phyloP scores from a whole-genome alignment of 2,888 invertebrate genomes.

The Heliconius aoede region DNA sequence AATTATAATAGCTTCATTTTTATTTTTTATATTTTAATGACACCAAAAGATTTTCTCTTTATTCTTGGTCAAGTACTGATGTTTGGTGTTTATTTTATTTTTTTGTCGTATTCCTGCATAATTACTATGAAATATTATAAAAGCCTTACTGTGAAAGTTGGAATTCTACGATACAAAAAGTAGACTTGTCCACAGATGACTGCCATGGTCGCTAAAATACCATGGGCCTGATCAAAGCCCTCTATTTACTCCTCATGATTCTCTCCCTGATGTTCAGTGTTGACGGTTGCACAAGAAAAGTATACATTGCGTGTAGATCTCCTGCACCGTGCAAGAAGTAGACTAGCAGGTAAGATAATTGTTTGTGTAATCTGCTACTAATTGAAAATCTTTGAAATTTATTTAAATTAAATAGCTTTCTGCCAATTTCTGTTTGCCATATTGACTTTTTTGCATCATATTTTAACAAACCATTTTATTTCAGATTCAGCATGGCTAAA shows the following conservation, averaged over 20 bases:
- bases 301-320: conserved; percentile 68
- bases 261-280: conserved; percentile 57
- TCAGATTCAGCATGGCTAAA: conserved; percentile 59
- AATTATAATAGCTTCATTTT: no score
- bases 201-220: conserved; percentile 56
- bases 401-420: neutral
- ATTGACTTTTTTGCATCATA: neutral
- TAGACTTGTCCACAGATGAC: conserved; percentile 45
- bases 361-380: neutral
- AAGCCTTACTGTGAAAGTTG: neutral
- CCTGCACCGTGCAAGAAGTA: conserved; percentile 70
- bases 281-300: conserved; percentile 65
- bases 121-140: neutral
- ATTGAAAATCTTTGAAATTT: neutral
- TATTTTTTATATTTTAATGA: no score
- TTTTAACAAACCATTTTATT: conserved; percentile 39
- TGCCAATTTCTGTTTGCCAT: neutral
- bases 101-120: no score
- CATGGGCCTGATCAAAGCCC: conserved; percentile 60
- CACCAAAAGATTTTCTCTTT: no score
- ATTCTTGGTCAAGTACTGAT: neutral
- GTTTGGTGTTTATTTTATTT: neutral
- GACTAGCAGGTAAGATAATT: conserved; percentile 32
- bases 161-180: conserved; percentile 16
- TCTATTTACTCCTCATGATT: conserved; percentile 56